Evolutionary conservation across 2,888 invertebrate genomes (phyloP), one percentile per base, ranked within the genome.

Genomic region (Phytoseiulus persimilis): DNA sequence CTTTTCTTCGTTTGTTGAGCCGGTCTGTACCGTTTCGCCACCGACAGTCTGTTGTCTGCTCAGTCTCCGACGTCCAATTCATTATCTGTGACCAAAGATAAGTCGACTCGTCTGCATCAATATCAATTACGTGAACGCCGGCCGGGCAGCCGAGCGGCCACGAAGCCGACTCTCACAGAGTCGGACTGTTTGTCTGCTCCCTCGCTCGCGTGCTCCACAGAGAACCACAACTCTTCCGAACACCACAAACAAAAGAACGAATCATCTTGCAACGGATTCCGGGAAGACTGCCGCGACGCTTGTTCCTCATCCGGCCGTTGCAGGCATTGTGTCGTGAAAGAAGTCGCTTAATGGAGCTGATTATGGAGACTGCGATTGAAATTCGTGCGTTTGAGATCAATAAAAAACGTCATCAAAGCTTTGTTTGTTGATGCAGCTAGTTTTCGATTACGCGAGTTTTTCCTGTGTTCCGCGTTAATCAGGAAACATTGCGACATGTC

Each of bases 91-190:
- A 65, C 65, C 65, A 28, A 65, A 65, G 65, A 65, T 65, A 65
- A 65, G 65, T 65, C 65, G 65, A 65, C 65, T 65, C 65, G 65
- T 87, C 87, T n/a, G 87, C 87, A 87, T 87, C 87, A 87, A 87
- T 87, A 87, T 87, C 87, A 87, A 87, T 87, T 87, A 87, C 33
- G 39, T 87, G 39, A n/a, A 87, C 65, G 65, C 65, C 65, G 14
- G 65, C 65, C 65, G 65, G 39, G 5, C 39, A 9, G 39, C 39
- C 39, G 65, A 65, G 23, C 65, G 65, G 2, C 65, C 28, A 14
- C 65, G 28, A 23, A 28, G 65, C 65, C 28, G 23, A 18, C 65
- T 23, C 65, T 65, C n/a, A n/a, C n/a, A n/a, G n/a, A n/a, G n/a
- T n/a, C n/a, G n/a, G 65, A 65, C 65, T 65, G 65, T 65, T 65